Evolutionary conservation across 2,797 vertebrate species (phyloP), one percentile per base, ranked within the genome.

Genomic region (Mus minutoides): DNA sequence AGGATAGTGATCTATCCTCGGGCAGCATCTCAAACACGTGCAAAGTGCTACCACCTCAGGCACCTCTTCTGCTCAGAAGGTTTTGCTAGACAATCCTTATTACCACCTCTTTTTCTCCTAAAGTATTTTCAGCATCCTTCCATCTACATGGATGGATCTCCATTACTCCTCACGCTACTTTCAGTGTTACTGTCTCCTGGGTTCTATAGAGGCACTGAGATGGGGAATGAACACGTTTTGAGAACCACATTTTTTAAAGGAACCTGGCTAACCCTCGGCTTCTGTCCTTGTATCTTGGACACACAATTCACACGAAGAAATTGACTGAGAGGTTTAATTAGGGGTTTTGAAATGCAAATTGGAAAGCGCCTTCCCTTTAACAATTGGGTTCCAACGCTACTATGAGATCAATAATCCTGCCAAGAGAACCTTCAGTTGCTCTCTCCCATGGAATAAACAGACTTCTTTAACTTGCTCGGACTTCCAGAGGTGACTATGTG

Each of bases 221-320:
- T 54, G 26, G 85, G 40, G 56, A 94, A 95, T 3, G 19, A 91
- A 79, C 37, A 92, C 49, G 24, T 92, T 94, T 60, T 54, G 71
- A 95, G 91, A 58, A 69, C 49, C 8, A 62, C 21, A 46, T 34
- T 76, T 92, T 76, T 24, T 80, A 91, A 89, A 64, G 16, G 13
- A 91, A 95, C 16, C n/a, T 91, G 31, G n/a, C 43, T 22, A 90
- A 40, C 71, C 22, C 91, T 97, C 73, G 54, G 26, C n/a, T 67
- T 84, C 46, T 16, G 34, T 82, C 91, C 56, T 96, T 88, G 71
- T 62, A 26, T 90, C 64, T 60, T 69, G 40, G 31, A 49, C 75
- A 2, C 21, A 92, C 79, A 91, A 92, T 75, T 89, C 34, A 54
- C 21, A 91, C 13, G 90, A 91, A 92, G 19, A 60, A 80, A 80